phyloP scores from a whole-genome alignment of 2,113 vertebrate genomes.

The Labeo rohita region DNA sequence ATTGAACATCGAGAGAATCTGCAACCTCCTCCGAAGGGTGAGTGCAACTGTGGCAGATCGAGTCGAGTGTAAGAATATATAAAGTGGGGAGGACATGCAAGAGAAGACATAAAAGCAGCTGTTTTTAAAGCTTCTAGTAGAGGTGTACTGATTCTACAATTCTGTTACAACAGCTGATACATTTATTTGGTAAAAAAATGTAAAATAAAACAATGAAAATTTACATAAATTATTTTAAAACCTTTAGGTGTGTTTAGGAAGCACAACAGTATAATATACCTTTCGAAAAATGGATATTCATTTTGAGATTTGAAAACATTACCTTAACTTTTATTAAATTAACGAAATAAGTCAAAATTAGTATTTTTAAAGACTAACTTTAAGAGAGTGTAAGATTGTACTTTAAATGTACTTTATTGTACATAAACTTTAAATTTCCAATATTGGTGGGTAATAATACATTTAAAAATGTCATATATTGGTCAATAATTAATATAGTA shows the following conservation, averaged over 20 bases:
- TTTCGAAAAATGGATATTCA: not conserved
- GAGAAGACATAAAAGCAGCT: not conserved
- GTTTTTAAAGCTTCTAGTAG: not conserved
- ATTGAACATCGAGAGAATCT: constrained; percentile 92
- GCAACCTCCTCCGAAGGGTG: constrained; percentile 89
- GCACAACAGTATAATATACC: not conserved
- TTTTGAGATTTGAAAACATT: not conserved
- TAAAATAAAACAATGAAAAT: not conserved
- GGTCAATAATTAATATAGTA: not conserved
- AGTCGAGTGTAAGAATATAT: not conserved
- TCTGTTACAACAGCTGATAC: not conserved
- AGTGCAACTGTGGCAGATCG: constrained; percentile 63
- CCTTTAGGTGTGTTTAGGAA: not conserved
- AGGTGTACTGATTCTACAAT: not conserved
- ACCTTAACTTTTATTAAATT: not conserved
- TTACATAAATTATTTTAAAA: not conserved
- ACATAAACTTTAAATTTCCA: not conserved
- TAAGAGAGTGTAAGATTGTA: not conserved
- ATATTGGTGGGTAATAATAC: not conserved
- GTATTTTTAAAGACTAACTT: not conserved
- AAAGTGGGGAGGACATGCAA: not conserved
- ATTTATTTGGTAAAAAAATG: not conserved
- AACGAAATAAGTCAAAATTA: not conserved
- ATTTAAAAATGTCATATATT: not conserved
- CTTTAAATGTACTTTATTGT: too few species aligned